Base-by-base conservation (phyloP, 2,797 vertebrate genomes). In the Tadarida brasiliensis region DNA sequence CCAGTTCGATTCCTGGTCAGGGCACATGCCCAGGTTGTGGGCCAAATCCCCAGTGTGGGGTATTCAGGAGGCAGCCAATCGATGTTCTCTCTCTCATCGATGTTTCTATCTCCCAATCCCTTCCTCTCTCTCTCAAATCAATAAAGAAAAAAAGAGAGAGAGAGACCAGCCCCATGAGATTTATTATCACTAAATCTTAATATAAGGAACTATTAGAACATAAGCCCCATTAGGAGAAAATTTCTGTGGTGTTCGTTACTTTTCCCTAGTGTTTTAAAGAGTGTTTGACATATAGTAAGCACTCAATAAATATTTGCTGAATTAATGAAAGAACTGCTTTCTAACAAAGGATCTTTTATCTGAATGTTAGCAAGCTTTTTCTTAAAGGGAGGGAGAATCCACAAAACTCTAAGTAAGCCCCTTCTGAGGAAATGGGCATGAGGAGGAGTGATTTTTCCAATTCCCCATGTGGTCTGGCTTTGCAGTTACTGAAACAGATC, bases 251-350 rank as follows among this genome's bases (percentile, higher is more conserved):
- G 33, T 81, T 90, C 35, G 26, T 24, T n/a, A 56, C 39, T 83
- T 86, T 67, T 22, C 67, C 57, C 14, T n/a, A 17, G 28, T 5
- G 8, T 61, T 14, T 77, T 39, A 54, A 86, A 81, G 12, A 83
- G 30, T 44, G 33, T 30, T 57, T 90, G n/a, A 49, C 17, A 84
- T 49, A 90, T 3, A 51, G 19, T 67, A 74, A 84, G 63, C 51
- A 44, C n/a, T 82, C 35, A 82, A 33, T 51, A 59, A 84, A 88
- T 59, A 80, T 74, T 74, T 94, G 73, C 65, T 73, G 65, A 87
- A 82, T 90, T 77, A 90, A 74, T 88, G 28, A 80, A 88, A 88
- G 4, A 86, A 90, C 7, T 76, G 54, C 16, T 70, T 92, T 92
- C 44, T 86, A 90, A 86, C 26, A 22, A 67, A 85, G 19, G 16